Evolutionary conservation across 2,797 vertebrate species (phyloP).

Genomic region (Poecilia gillii): DNA sequence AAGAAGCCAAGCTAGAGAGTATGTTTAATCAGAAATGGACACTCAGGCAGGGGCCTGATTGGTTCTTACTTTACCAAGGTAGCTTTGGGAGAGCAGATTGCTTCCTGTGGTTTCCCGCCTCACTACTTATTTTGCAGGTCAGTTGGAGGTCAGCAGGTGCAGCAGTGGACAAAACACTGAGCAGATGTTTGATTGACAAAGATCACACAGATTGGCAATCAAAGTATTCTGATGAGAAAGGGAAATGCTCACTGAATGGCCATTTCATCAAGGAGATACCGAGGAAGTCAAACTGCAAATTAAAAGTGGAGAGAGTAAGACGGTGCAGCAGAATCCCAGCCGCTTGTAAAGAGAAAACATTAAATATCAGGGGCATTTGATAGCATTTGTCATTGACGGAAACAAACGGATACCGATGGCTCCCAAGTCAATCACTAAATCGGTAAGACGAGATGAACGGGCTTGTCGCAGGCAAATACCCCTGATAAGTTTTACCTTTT

Average conservation of each 20-base stretch:
- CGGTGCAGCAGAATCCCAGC: slow-evolving; percentile 49
- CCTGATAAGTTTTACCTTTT: slow-evolving; percentile 68
- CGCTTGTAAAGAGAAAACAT: slow-evolving; percentile 51
- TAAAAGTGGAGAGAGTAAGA: slow-evolving; percentile 68
- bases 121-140: slow-evolving; percentile 81
- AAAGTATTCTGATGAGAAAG: slow-evolving; percentile 81
- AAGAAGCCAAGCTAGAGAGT: slow-evolving; percentile 60
- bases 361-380: slow-evolving; percentile 62
- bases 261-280: slow-evolving; percentile 69
- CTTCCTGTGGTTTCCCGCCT: slow-evolving; percentile 76
- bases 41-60: slow-evolving; percentile 60
- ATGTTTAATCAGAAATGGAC: slow-evolving; percentile 75
- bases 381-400: slow-evolving; percentile 64
- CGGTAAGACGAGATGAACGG: slow-evolving; percentile 71
- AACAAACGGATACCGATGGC: slow-evolving; percentile 69
- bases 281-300: slow-evolving; percentile 75
- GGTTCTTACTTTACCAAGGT: slow-evolving; percentile 61
- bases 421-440: slow-evolving; percentile 73
- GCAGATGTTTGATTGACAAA: slow-evolving; percentile 88
- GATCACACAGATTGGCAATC: slow-evolving; percentile 85
- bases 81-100: slow-evolving; percentile 76
- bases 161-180: slow-evolving; percentile 77
- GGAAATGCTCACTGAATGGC: slow-evolving; percentile 68
- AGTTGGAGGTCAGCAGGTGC: slow-evolving; percentile 86
- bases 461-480: slow-evolving; percentile 71